Evolutionary conservation across 2,797 vertebrate genomes (phyloP).

Genomic region (Glossophaga mutica): DNA sequence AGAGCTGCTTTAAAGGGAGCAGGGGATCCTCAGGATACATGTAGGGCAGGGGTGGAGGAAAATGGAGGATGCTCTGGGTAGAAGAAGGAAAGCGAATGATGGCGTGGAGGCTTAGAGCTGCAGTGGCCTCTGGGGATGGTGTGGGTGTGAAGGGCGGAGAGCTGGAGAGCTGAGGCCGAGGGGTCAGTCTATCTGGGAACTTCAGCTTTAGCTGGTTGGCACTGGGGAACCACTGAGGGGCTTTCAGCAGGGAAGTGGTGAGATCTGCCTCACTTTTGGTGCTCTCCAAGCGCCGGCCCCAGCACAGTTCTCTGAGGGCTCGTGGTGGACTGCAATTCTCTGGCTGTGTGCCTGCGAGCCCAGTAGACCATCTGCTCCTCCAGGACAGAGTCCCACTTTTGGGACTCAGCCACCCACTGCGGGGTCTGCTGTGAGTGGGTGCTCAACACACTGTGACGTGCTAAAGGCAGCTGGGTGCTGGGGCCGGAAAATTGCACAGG

Average conservation of each 20-base stretch:
- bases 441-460: neutral
- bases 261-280: neutral
- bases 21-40: neutral
- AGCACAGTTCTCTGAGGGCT: neutral
- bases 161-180: neutral
- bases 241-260: neutral
- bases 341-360: neutral
- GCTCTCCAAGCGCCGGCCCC: neutral
- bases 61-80: neutral
- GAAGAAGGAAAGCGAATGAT: neutral
- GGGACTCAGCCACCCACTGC: neutral
- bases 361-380: rapidly evolving
- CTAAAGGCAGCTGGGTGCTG: neutral
- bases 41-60: neutral
- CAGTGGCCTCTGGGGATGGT: neutral
- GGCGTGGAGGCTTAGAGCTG: neutral
- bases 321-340: neutral
- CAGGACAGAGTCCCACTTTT: no score
- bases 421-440: neutral
- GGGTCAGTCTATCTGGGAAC: neutral
- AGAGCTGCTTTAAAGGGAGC: neutral
- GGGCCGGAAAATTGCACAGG: rapidly evolving
- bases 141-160: neutral
- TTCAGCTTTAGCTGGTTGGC: neutral
- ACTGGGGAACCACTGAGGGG: neutral